A percentile compares a stretch with the other conserved stretches of the same genome.
phyloP scores from a whole-genome alignment of 2,888 invertebrate genomes.

The Apoderus coryli region DNA sequence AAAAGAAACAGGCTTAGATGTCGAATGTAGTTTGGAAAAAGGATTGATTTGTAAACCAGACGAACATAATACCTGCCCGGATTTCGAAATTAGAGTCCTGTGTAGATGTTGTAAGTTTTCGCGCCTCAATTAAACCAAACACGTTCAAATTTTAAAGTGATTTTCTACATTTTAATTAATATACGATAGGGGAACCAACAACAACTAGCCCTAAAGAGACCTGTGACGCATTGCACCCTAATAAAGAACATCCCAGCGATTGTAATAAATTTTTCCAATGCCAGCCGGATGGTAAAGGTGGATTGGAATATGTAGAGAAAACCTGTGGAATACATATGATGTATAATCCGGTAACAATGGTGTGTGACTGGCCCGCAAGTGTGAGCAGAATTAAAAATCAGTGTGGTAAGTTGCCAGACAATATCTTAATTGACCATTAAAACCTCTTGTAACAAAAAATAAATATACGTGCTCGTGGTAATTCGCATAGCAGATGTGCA shows the following conservation, averaged over 20 bases:
- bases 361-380: constrained; percentile 33
- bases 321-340: constrained; percentile 47
- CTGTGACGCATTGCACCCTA: constrained; percentile 37
- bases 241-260: constrained; percentile 46
- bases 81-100: constrained; percentile 69
- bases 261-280: constrained; percentile 61
- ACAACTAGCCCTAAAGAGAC: constrained; percentile 8
- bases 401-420: constrained; percentile 30
- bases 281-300: constrained; percentile 32
- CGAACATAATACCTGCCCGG: constrained; percentile 41
- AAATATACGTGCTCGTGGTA: too few species aligned
- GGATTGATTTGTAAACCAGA: constrained; percentile 51
- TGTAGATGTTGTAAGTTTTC: constrained; percentile 47
- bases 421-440: too few species aligned
- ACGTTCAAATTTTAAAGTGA: too few species aligned
- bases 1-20: constrained; percentile 58
- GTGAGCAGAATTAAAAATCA: constrained; percentile 45
- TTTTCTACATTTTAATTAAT: too few species aligned
- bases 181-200: constrained; percentile 6
- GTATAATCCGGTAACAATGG: constrained; percentile 48
- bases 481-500: too few species aligned
- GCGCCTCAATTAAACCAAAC: too few species aligned
- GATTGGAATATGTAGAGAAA: constrained; percentile 38
- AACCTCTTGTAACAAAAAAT: too few species aligned
- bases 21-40: constrained; percentile 57